Evolutionary conservation across 2,113 vertebrate species (phyloP).

Genomic region (Stomatorhinus ivindoensis): DNA sequence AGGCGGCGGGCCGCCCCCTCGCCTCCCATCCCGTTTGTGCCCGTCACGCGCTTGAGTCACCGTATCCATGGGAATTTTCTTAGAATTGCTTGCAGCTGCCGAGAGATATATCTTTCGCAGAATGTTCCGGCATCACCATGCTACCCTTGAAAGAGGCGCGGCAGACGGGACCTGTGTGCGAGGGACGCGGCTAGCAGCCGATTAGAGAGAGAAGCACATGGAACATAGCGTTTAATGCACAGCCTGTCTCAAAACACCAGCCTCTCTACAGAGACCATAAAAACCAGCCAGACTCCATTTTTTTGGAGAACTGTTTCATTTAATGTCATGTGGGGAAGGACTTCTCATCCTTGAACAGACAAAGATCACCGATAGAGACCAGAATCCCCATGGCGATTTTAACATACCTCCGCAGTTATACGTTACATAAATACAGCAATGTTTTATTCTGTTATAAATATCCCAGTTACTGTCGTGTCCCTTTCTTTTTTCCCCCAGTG

Average conservation of each 20-base stretch:
- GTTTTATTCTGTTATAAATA: slow-evolving; percentile 22
- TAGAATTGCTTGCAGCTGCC: background rate
- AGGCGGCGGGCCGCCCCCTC: background rate
- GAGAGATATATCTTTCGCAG: background rate
- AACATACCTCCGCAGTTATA: background rate
- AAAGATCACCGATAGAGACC: background rate
- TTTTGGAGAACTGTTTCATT: background rate
- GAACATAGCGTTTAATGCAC: background rate
- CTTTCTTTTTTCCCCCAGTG: background rate
- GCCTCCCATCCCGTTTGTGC: background rate
- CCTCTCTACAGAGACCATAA: slow-evolving; percentile 4
- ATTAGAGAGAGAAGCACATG: background rate
- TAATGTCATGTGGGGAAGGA: background rate
- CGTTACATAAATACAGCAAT: slow-evolving; percentile 15
- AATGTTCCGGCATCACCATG: background rate
- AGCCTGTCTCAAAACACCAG: background rate
- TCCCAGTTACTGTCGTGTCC: slow-evolving; percentile 17
- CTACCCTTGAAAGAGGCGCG: background rate
- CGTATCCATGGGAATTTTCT: slow-evolving; percentile 4
- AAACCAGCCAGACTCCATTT: background rate
- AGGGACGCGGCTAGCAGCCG: background rate
- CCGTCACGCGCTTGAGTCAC: background rate
- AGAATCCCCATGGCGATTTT: background rate
- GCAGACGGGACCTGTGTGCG: background rate
- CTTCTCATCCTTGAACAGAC: slow-evolving; percentile 7